phyloP scores from a whole-genome alignment of 2,888 invertebrate genomes.

The Gerosis bhagava region DNA sequence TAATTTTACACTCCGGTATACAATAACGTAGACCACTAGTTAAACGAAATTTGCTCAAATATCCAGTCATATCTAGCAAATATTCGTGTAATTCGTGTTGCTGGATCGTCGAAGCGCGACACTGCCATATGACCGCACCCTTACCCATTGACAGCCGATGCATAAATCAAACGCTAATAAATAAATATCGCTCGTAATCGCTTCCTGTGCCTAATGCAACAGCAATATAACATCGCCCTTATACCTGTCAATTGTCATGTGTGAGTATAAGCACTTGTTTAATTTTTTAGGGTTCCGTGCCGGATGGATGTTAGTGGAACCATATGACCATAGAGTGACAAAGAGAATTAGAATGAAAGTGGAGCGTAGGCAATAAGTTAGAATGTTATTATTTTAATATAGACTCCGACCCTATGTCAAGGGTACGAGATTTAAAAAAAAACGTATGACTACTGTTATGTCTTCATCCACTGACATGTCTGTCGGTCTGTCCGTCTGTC shows the following conservation, averaged over 20 bases:
- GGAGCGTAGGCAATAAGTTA: no score
- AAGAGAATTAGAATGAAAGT: no score
- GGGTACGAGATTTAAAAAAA: no score
- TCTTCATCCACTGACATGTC: no score
- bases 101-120: conserved; percentile 53
- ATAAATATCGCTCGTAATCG: conserved; percentile 66
- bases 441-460: no score
- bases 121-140: conserved; percentile 66
- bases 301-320: no score
- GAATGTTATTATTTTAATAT: no score
- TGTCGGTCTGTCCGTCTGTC: no score
- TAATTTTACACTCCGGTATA: no score
- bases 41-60: not conserved
- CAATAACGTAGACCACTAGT: no score
- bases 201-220: conserved; percentile 57
- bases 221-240: conserved; percentile 37
- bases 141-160: conserved; percentile 65
- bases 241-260: conserved; percentile 27
- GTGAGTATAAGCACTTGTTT: conserved; percentile 16
- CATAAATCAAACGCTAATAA: conserved; percentile 77
- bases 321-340: no score
- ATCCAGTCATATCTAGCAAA: conserved; percentile 11
- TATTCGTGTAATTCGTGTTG: not conserved
- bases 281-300: conserved; percentile 1
- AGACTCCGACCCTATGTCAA: no score